Percentiles rank a stretch among this genome's conserved stretches.
Conservation (phyloP, 2,888 invertebrate genomes). For the Bombylius discolor region DNA sequence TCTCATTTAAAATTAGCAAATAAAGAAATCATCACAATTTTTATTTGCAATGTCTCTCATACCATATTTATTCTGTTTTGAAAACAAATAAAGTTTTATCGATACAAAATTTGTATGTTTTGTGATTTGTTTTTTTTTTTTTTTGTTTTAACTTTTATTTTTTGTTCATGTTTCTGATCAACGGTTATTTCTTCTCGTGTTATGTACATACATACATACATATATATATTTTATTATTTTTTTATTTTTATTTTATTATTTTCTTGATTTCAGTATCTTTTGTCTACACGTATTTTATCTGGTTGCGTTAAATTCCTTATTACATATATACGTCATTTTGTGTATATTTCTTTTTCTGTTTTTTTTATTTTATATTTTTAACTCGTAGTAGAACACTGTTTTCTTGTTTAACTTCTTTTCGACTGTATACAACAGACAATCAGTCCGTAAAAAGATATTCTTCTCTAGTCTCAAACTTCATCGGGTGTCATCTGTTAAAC, state of each 20-base stretch:
- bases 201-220: no score
- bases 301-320: not conserved
- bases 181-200: not conserved
- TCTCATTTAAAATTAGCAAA: not conserved
- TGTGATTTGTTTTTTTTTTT: not conserved
- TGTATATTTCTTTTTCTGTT: not conserved
- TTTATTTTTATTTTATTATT: no score
- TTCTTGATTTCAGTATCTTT: not conserved
- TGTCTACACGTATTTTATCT: constrained; percentile 5
- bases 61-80: not conserved
- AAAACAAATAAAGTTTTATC: not conserved
- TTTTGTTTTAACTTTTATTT: not conserved
- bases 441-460: not conserved
- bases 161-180: not conserved
- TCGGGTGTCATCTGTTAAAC: constrained; percentile 8
- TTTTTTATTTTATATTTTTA: not conserved
- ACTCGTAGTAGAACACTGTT: not conserved
- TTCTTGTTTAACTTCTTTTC: not conserved
- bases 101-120: not conserved
- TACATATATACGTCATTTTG: no score
- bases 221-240: no score
- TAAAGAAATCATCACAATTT: not conserved
- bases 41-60: not conserved
- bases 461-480: not conserved
- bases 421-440: not conserved